Evolutionary conservation across 2,113 vertebrate species (phyloP).

Genomic region (Brevimyrus niger): DNA sequence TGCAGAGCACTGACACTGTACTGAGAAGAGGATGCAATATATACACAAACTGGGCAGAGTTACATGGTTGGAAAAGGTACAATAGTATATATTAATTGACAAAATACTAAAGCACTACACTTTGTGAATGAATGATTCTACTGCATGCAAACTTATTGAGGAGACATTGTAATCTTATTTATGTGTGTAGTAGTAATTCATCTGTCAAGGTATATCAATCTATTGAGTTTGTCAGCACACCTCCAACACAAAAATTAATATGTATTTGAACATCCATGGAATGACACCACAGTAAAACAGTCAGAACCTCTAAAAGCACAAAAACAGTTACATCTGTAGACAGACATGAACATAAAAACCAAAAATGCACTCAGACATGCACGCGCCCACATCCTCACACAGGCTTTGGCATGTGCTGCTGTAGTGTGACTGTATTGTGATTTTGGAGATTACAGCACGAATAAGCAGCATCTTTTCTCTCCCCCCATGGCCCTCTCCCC

Average conservation of each 20-base stretch:
- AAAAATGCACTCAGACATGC: neutral
- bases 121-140: neutral
- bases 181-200: neutral
- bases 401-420: neutral
- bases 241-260: neutral
- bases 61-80: neutral
- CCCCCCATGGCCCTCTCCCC: conserved; percentile 31
- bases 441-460: conserved; percentile 7
- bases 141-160: neutral
- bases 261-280: neutral
- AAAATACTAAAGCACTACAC: neutral
- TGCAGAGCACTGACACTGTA: neutral
- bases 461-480: conserved; percentile 33
- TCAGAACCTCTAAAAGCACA: neutral
- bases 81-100: neutral
- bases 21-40: neutral
- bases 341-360: neutral
- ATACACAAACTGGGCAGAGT: neutral
- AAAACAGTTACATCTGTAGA: neutral
- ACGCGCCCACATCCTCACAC: neutral
- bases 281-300: neutral
- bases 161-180: neutral
- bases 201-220: neutral
- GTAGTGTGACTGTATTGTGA: neutral
- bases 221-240: neutral